Conservation (phyloP, 2,888 invertebrate species). For the Syrista parreyssii region DNA sequence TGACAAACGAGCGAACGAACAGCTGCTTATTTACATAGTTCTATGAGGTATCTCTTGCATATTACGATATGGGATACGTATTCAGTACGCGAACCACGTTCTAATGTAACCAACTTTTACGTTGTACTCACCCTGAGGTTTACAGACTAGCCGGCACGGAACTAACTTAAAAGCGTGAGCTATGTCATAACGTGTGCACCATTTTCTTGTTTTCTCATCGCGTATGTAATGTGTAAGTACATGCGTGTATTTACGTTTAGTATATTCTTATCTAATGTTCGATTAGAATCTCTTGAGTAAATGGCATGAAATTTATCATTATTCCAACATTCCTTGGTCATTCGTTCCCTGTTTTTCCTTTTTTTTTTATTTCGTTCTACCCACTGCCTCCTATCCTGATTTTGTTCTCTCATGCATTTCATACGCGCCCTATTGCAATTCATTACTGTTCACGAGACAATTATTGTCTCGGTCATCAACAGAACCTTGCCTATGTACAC, state of each 20-base stretch:
- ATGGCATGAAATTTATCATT: neutral
- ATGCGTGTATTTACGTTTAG: conserved; percentile 22
- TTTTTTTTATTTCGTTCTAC: neutral
- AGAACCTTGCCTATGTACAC: conserved; percentile 30
- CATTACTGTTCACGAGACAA: neutral
- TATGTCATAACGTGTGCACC: conserved; percentile 49
- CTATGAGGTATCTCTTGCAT: conserved; percentile 49
- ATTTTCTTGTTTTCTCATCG: conserved; percentile 1
- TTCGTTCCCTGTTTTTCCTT: neutral
- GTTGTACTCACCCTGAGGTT: conserved; percentile 31
- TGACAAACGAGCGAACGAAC: conserved; percentile 18
- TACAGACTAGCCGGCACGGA: conserved; percentile 32
- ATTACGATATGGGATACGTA: conserved; percentile 49
- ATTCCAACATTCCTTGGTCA: neutral
- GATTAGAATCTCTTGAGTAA: neutral
- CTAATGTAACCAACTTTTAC: conserved; percentile 25
- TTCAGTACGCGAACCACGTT: conserved; percentile 19
- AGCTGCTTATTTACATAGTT: conserved; percentile 28
- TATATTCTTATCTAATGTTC: conserved; percentile 9
- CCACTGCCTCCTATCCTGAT: neutral
- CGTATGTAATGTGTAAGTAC: conserved; percentile 23
- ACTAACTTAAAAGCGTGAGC: conserved; percentile 42
- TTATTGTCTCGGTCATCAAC: neutral
- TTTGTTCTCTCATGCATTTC: neutral
- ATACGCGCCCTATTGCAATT: neutral